A percentile compares a stretch with the other conserved stretches of the same genome.
Evolutionary conservation across 2,888 invertebrate genomes (phyloP).

Genomic region (Sepioteuthis lessoniana): DNA sequence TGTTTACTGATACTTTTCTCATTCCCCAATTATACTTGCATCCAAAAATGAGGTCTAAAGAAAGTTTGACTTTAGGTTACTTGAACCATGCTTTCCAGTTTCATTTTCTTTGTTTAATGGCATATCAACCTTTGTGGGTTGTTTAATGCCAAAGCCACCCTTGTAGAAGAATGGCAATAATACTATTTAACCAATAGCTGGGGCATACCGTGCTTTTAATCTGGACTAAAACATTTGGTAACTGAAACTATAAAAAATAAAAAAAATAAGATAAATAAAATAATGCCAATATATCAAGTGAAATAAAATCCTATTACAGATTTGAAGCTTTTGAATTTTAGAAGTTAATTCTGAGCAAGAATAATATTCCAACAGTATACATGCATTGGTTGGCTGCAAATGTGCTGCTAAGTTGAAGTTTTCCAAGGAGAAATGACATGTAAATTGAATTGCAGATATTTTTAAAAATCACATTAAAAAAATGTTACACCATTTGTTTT

Average conservation of each 20-base stretch:
- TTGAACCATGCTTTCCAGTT: too few species aligned
- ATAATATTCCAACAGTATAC: background rate
- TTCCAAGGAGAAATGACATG: background rate
- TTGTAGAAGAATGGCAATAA: too few species aligned
- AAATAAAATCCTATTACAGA: background rate
- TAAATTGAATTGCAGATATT: background rate
- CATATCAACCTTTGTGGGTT: too few species aligned
- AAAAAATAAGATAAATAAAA: too few species aligned
- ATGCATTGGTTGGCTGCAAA: slow-evolving; percentile 33
- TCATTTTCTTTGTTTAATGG: too few species aligned
- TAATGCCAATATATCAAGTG: background rate
- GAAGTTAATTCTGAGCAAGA: background rate
- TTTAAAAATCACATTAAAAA: background rate
- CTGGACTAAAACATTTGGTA: background rate
- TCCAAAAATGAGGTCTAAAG: too few species aligned
- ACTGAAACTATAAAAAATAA: background rate
- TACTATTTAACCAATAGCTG: too few species aligned
- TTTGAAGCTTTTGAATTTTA: background rate
- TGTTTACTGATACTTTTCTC: too few species aligned
- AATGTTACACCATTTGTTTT: background rate
- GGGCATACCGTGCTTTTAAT: too few species aligned
- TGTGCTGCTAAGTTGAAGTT: background rate
- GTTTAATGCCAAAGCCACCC: too few species aligned
- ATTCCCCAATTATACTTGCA: too few species aligned
- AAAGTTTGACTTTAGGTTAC: too few species aligned